phyloP scores from a whole-genome alignment of 2,797 vertebrate genomes.

The Chaunax sp. region DNA sequence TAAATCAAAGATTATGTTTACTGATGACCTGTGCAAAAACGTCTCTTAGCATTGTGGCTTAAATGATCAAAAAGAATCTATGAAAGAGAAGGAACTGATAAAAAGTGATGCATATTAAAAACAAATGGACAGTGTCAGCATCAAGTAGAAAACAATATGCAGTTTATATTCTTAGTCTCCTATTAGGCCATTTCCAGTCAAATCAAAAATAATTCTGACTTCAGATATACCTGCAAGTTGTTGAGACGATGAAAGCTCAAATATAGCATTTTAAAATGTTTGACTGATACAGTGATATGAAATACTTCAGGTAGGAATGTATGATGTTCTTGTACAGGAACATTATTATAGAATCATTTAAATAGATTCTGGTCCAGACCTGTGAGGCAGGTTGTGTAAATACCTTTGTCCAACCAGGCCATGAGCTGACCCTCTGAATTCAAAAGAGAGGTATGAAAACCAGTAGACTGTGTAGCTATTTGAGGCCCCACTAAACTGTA shows the following conservation, averaged over 20 bases:
- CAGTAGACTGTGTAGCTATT: conserved; percentile 47
- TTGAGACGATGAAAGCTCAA: background rate
- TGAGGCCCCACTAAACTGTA: conserved; percentile 29
- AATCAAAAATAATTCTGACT: conserved; percentile 6
- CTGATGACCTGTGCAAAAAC: background rate
- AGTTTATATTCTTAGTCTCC: background rate
- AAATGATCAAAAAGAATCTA: background rate
- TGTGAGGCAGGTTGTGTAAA: background rate
- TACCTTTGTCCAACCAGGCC: conserved; percentile 5
- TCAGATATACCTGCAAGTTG: background rate
- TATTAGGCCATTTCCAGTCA: background rate
- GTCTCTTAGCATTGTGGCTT: background rate
- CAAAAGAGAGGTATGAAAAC: conserved; percentile 53
- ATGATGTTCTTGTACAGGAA: conserved; percentile 4
- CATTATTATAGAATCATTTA: conserved; percentile 7
- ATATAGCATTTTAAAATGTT: background rate
- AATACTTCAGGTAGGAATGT: conserved; percentile 1
- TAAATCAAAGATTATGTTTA: background rate
- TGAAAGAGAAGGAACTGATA: background rate
- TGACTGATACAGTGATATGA: background rate
- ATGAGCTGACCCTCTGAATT: conserved; percentile 20
- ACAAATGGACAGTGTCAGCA: background rate
- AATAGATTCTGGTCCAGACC: conserved; percentile 18
- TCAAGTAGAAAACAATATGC: conserved; percentile 13
- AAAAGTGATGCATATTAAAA: conserved; percentile 15